Base-by-base conservation (phyloP, 2,888 invertebrate species). In the Antheraea yamamai region DNA sequence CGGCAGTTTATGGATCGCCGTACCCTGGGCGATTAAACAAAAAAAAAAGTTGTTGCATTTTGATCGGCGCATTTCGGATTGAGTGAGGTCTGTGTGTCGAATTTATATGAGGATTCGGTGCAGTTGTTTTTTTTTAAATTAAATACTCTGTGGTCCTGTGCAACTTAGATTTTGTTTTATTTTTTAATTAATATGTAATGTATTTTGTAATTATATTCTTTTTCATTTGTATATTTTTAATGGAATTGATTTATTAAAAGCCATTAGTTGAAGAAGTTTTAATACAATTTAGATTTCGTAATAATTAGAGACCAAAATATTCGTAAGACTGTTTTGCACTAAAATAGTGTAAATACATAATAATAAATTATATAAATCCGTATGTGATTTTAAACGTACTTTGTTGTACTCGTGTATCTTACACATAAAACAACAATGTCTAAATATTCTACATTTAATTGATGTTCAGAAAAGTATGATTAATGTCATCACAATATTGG, bases 61-160 rank as follows among this genome's bases (percentile, higher is more conserved):
- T 93, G 93, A 93, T 94, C 92, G 88, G 85, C 80, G 89, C 82
- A 86, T 87, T 88, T 87, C 87, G 92, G 93, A 93, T 92, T 92
- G 94, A 93, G 89, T 88, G 90, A 89, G 89, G 87, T 85, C 82
- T 79, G 79, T 75, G 76, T 76, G 76, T 79, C 79, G 77, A 76
- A 76, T 77, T 73, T 75, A 61, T 58, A 55, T 74, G 47, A 71
- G 70, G 74, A 70, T 74, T 74, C 68, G 16, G 70, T 70, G 68
- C 35, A 70, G 74, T 70, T 70, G 55, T 35, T 55, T 55, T 35
- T 35, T 74, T 64, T 64, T 64, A 2, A 23, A 64, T 14, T 64
- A 14, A 64, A 26, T 64, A 64, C 26, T 64, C 64, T 35, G 14
- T 70, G 68, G 30, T 55, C n/a, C 20, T 35, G 16, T 58, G n/a